Conservation (phyloP, 2,888 invertebrate genomes). For the Lithosia quadra region DNA sequence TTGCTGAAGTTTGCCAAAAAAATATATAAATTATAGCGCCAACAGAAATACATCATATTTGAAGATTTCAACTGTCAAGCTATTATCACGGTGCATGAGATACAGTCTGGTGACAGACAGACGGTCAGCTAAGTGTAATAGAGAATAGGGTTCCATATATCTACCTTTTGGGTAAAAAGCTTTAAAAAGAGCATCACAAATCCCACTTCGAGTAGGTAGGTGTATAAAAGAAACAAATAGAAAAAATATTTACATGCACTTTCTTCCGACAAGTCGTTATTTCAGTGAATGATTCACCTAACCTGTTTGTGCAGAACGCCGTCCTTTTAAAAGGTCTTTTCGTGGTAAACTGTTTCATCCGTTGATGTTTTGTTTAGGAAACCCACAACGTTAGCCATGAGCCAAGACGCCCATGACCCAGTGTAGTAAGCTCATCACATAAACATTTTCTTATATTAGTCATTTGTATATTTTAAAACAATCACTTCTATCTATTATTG, state of each 20-base stretch:
- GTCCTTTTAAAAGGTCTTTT: slow-evolving; percentile 10
- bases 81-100: no score
- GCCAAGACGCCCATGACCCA: not conserved
- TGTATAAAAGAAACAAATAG: not conserved
- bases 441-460: slow-evolving; percentile 1
- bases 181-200: no score
- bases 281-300: not conserved
- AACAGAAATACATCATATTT: no score
- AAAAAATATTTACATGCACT: not conserved
- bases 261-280: not conserved
- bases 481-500: no score
- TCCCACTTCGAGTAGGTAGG: not conserved
- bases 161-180: no score
- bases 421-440: not conserved
- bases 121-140: no score
- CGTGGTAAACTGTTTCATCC: slow-evolving; percentile 5
- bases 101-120: no score
- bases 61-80: no score
- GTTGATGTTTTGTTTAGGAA: slow-evolving; percentile 1
- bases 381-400: not conserved
- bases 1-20: no score
- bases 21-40: no score
- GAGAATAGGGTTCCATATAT: no score
- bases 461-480: not conserved
- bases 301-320: not conserved